A percentile compares a stretch with the other conserved stretches of the same genome.
Evolutionary conservation across 2,888 invertebrate species (phyloP).

Genomic region (Trachelus iudaicus): DNA sequence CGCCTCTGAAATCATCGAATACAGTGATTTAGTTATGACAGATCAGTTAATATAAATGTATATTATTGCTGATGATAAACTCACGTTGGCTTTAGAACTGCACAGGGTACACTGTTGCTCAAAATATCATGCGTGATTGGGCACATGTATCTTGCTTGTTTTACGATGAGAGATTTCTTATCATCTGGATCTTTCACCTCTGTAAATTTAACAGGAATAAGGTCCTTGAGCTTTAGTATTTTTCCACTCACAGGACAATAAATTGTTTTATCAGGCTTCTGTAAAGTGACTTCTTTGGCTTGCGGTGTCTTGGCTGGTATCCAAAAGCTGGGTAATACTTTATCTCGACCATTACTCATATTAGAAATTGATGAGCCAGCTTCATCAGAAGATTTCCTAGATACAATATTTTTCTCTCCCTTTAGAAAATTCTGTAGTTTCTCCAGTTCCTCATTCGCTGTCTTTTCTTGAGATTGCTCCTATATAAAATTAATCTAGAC

Average conservation of each 20-base stretch:
- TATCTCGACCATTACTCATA: conserved; percentile 81
- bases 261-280: conserved; percentile 83
- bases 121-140: conserved; percentile 96
- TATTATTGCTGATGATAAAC: conserved; percentile 44
- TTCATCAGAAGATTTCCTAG: conserved; percentile 28
- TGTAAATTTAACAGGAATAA: conserved; percentile 94
- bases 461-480: conserved; percentile 76
- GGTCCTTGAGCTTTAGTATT: conserved; percentile 89
- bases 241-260: conserved; percentile 87
- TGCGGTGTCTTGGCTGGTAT: conserved; percentile 93
- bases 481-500: conserved; percentile 25
- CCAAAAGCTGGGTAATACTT: conserved; percentile 95
- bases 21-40: conserved; percentile 2
- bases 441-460: conserved; percentile 79
- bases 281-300: conserved; percentile 75
- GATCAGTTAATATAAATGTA: conserved; percentile 3
- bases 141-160: conserved; percentile 95
- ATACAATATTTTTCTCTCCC: conserved; percentile 81
- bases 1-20: conserved; percentile 75
- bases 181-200: conserved; percentile 88
- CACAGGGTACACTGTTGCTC: conserved; percentile 94
- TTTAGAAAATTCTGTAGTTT: conserved; percentile 84
- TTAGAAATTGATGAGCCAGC: conserved; percentile 76
- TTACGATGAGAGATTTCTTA: conserved; percentile 86
- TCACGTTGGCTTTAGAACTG: conserved; percentile 89